A percentile compares a stretch with the other conserved stretches of the same genome.
Conservation (phyloP, 92 coral and sea anemone species). For the Bergia sp. region DNA sequence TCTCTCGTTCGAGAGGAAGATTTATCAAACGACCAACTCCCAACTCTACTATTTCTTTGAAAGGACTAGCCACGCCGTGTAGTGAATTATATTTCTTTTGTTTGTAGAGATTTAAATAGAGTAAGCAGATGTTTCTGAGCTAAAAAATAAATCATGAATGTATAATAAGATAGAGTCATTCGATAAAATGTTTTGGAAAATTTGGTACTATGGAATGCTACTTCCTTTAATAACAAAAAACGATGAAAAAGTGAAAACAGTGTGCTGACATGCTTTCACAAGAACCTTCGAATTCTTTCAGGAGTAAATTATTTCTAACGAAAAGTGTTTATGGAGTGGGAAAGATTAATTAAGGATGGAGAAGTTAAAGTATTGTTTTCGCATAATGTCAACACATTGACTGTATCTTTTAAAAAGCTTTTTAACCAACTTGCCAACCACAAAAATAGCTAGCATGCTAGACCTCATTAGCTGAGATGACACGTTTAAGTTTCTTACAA, state of each 20-base stretch:
- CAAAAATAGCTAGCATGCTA: slow-evolving; percentile 80
- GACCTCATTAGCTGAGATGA: slow-evolving; percentile 67
- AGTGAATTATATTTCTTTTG: slow-evolving; percentile 99
- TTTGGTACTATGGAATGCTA: slow-evolving; percentile 52
- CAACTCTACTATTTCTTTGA: slow-evolving; percentile 77
- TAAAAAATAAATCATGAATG: slow-evolving; percentile 99
- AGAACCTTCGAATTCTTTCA: slow-evolving; percentile 41
- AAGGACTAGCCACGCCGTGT: slow-evolving; percentile 99
- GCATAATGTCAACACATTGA: slow-evolving; percentile 99
- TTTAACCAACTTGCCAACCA: slow-evolving; percentile 72
- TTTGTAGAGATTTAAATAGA: slow-evolving; percentile 99
- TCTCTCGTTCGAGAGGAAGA: slow-evolving; percentile 49
- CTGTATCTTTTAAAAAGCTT: slow-evolving; percentile 86
- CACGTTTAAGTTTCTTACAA: slow-evolving; percentile 64
- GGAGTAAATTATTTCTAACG: slow-evolving; percentile 56
- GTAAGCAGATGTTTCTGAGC: slow-evolving; percentile 99
- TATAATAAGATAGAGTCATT: slow-evolving; percentile 68
- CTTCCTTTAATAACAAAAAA: slow-evolving; percentile 48
- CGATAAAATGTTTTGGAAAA: slow-evolving; percentile 47
- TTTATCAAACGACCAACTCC: slow-evolving; percentile 57
- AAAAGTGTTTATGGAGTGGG: slow-evolving; percentile 86
- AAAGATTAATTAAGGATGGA: slow-evolving; percentile 93
- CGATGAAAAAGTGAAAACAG: slow-evolving; percentile 45
- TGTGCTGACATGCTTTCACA: slow-evolving; percentile 49
- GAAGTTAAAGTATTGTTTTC: slow-evolving; percentile 83